Evolutionary conservation across 1,140 invertebrate species (phyloP).

Genomic region (Apocrypta bakeri): DNA sequence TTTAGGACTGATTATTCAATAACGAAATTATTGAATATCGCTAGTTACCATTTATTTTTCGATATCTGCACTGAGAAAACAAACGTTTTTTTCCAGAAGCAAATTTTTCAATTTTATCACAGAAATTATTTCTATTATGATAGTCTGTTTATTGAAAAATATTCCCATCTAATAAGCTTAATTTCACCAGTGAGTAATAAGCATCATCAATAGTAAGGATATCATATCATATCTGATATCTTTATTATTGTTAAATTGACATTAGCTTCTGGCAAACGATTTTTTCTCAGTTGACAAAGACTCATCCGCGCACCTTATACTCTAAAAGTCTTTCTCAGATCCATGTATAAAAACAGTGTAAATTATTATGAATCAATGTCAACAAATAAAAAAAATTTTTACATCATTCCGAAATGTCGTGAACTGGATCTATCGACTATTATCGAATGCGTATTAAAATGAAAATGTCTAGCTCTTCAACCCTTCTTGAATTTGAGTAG

Average conservation of each 20-base stretch:
- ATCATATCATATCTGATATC: not conserved
- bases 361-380: not conserved
- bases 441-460: not conserved
- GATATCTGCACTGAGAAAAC: not conserved
- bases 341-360: not conserved
- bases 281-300: not conserved
- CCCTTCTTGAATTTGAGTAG: conserved; percentile 90
- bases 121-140: not conserved
- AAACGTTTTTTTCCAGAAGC: not conserved
- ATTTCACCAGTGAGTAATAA: not conserved
- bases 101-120: not conserved
- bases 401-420: not conserved
- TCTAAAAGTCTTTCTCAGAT: not conserved
- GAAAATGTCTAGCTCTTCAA: conserved; percentile 65
- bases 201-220: not conserved
- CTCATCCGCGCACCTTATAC: not conserved
- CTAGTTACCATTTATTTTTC: not conserved
- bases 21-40: not conserved
- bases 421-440: not conserved
- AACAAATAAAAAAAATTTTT: not conserved
- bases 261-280: not conserved
- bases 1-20: not conserved
- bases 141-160: not conserved
- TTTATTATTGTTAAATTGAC: not conserved
- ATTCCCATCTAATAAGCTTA: not conserved